Base-by-base conservation (phyloP, 2,888 invertebrate species). In the Cryptophagus acutangulus region DNA sequence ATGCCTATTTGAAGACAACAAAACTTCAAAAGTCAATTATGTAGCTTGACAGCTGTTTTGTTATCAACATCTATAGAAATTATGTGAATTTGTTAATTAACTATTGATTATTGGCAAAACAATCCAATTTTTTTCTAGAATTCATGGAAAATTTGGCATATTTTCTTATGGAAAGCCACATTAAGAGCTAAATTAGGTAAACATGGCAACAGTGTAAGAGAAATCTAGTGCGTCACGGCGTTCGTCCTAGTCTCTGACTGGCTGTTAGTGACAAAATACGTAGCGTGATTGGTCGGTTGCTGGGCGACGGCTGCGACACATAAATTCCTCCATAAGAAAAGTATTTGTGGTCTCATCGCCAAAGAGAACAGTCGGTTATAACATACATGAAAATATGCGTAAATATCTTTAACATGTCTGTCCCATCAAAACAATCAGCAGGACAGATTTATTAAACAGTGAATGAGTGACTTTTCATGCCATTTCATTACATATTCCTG, bases 291-390 rank as follows among this genome's bases (percentile, higher is more conserved):
- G 61, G 62, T 41, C 41, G 43, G 54, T 53, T 52, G 50, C 53
- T 53, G 52, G 48, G 46, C 51, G 48, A 54, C 57, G 52, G 54
- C 52, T 52, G 59, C 60, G 56, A 58, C 59, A 60, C 51, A 53
- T 46, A 51, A 59, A 59, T 61, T 58, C 56, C 54, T 51, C 40
- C 52, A 38, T 33, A 48, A 52, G 57, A 58, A 63, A 62, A 55
- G 64, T 69, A 70, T 69, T 70, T 70, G 70, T 70, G 70, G 68
- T 67, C 67, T 66, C 66, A 62, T 63, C 70, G 70, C 68, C 66
- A 61, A 63, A 69, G 66, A 65, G 67, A 68, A 69, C 57, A 70
- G 70, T 70, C 69, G 69, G 69, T 65, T 31, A 31, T 31, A 31
- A 15, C 58, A 57, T 55, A 51, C 45, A 61, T 60, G 62, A 62